These are phyloP conservation scores for Drosophila mayaguana DNA, from an alignment of 2,888 invertebrate species.

Conservation along the genomic window DNA sequence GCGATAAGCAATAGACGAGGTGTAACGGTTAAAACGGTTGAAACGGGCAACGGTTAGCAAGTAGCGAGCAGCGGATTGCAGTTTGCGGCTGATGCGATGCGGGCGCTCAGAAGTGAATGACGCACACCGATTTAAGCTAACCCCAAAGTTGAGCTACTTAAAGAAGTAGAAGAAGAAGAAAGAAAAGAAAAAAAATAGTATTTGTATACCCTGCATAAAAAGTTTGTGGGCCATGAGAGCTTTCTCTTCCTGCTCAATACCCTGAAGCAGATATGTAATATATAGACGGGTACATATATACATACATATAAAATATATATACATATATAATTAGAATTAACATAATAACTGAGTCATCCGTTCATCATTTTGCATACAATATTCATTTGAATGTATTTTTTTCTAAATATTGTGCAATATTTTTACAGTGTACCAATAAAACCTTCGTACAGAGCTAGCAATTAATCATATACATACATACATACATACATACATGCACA, in stretches of 20 bases:
- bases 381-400: no score
- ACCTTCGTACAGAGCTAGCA: no score
- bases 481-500: no score
- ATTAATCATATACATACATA: no score
- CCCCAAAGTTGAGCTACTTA: background rate
- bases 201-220: background rate
- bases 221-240: background rate
- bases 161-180: background rate
- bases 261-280: background rate
- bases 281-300: no score
- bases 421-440: no score
- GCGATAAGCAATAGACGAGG: slow-evolving; percentile 38
- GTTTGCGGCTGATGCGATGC: background rate
- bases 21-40: background rate
- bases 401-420: no score
- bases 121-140: background rate
- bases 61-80: background rate
- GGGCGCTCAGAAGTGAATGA: background rate
- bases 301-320: no score
- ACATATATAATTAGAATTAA: no score
- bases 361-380: no score
- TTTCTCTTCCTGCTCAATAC: no score
- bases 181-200: background rate
- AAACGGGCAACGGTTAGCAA: background rate
- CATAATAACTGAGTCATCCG: no score